These are phyloP conservation scores for Acromyrmex charruanus DNA, from an alignment of 1,140 invertebrate genomes.

Conservation along the genomic window DNA sequence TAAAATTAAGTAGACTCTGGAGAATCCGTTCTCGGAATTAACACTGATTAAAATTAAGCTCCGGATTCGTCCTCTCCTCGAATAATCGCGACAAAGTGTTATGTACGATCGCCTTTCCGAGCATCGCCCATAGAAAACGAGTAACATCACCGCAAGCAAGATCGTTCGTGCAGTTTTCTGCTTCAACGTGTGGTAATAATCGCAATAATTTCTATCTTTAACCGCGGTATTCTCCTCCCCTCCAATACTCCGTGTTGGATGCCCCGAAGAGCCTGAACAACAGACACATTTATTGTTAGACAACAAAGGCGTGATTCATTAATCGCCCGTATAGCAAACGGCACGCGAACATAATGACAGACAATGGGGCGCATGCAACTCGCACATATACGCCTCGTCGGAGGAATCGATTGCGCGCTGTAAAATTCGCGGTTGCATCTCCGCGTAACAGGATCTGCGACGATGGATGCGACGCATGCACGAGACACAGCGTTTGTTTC, in stretches of 20 bases:
- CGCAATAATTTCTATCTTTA: slow-evolving; percentile 44
- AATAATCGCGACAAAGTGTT: neutral
- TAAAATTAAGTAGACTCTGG: slow-evolving; percentile 5
- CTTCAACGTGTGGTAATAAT: slow-evolving; percentile 43
- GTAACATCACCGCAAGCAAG: neutral
- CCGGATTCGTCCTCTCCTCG: neutral
- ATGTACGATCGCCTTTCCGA: neutral
- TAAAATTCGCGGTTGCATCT: slow-evolving; percentile 39
- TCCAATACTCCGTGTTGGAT: neutral
- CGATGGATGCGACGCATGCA: slow-evolving; percentile 19
- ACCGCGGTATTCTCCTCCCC: slow-evolving; percentile 2
- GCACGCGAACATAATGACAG: slow-evolving; percentile 59
- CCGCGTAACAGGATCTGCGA: slow-evolving; percentile 43
- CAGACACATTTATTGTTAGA: slow-evolving; percentile 36
- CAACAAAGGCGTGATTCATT: slow-evolving; percentile 55
- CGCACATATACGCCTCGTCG: neutral
- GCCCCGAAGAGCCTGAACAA: slow-evolving; percentile 37
- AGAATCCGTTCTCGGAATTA: neutral
- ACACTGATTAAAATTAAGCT: slow-evolving; percentile 13
- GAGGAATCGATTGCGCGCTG: slow-evolving; percentile 12
- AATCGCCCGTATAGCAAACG: slow-evolving; percentile 30
- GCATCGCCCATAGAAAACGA: neutral
- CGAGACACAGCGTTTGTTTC: slow-evolving; percentile 36
- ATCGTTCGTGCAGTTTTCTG: slow-evolving; percentile 15
- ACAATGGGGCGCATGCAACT: slow-evolving; percentile 31